Evolutionary conservation across 2,113 vertebrate genomes (phyloP).

Genomic region (Proteles cristata): DNA sequence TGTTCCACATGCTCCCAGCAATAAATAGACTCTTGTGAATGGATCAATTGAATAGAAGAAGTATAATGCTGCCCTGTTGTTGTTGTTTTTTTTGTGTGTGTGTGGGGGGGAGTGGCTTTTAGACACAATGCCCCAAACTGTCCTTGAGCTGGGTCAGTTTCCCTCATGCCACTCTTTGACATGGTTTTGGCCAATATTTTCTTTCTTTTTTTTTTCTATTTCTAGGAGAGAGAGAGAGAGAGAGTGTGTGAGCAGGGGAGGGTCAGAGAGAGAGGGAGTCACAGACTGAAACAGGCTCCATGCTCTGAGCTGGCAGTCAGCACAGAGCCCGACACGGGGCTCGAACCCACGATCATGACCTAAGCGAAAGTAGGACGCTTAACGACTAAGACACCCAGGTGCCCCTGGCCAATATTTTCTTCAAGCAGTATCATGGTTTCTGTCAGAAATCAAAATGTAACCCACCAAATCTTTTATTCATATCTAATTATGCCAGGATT

Average conservation of each 20-base stretch:
- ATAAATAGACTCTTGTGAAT: not conserved
- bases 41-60: not conserved
- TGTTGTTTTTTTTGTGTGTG: not conserved
- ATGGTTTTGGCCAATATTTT: not conserved
- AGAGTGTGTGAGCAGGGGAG: too few species aligned
- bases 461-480: not conserved
- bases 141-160: not conserved
- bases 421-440: conserved; percentile 18
- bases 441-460: not conserved
- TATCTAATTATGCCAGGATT: not conserved
- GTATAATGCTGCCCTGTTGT: not conserved
- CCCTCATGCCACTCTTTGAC: not conserved
- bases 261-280: too few species aligned
- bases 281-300: too few species aligned
- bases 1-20: not conserved
- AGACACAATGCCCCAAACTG: not conserved
- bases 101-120: not conserved
- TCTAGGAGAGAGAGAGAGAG: too few species aligned
- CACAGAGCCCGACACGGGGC: too few species aligned
- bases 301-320: too few species aligned
- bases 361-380: too few species aligned
- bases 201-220: too few species aligned
- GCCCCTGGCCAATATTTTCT: not conserved
- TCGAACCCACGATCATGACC: too few species aligned
- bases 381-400: too few species aligned